Evolutionary conservation across 2,113 vertebrate genomes (phyloP), one percentile per base, ranked within the genome.

Genomic region (Hippoglossus stenolepis): DNA sequence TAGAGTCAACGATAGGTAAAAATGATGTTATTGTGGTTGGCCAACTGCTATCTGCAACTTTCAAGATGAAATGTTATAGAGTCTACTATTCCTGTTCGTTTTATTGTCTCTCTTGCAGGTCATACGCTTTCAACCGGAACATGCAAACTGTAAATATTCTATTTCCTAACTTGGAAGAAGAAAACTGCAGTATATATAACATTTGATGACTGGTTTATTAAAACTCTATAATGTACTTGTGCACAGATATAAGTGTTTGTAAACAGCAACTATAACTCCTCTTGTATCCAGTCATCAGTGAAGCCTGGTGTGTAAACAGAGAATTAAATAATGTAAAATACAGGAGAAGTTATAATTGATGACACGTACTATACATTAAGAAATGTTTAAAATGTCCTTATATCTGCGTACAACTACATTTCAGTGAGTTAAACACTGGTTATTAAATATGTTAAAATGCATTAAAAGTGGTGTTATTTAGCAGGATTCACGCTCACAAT

Each of bases 401-500:
- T 11, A 56, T 70, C 35, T 63, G n/a, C 70, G 18, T 31, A 21
- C 9, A 15, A 38, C 49, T 61, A 31, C 14, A 73, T 65, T 58
- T 63, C 18, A 72, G 38, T 57, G 51, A 3, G 14, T 47, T 47
- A 15, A 47, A 17, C 3, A 47, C 14, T 47, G 17, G 45, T 15
- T n/a, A 3, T 66, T 26, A 56, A 56, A 49, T 23, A 2, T 5
- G 10, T 56, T 20, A 54, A 3, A 12, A 26, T 14, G 17, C 28
- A 28, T 28, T 28, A 28, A 28, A 49, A 1, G 56, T 57, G 56
- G 23, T 5, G 23, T 54, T 54, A n/a, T 10, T 20, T n/a, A 10
- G 45, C 45, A 49, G 45, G 45, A 49, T 53, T 38, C 49, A 60
- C 68, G 51, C 17, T 75, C 59, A 72, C 35, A 66, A 71, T 11